Evolutionary conservation across 35 echinoderm and acorn worm genomes (phyloP).

Genomic region (Holothuria glaberrima): DNA sequence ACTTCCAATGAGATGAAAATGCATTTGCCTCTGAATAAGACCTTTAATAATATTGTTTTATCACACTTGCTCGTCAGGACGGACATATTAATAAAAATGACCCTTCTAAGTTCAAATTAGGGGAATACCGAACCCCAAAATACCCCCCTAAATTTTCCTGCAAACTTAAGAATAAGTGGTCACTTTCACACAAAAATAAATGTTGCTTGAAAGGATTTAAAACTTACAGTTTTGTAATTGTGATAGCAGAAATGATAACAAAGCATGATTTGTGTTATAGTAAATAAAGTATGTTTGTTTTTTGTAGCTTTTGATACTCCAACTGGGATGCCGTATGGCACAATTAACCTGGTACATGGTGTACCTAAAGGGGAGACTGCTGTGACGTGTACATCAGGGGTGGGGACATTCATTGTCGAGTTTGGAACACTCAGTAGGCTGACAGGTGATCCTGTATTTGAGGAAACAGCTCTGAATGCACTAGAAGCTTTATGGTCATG

Average conservation of each 20-base stretch:
- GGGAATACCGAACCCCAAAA: too few relatives aligned
- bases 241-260: background rate
- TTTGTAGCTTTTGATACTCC: constrained; percentile 84
- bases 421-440: constrained; percentile 93
- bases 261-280: background rate
- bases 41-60: too few relatives aligned
- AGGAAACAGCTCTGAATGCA: constrained; percentile 79
- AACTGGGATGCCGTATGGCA: constrained; percentile 94
- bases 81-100: too few relatives aligned
- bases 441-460: constrained; percentile 92
- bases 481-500: constrained; percentile 79
- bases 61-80: too few relatives aligned
- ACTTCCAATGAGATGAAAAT: too few relatives aligned
- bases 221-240: background rate
- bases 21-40: too few relatives aligned
- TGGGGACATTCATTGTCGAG: constrained; percentile 89
- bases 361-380: constrained; percentile 87
- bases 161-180: too few relatives aligned
- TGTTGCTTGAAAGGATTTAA: background rate
- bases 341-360: constrained; percentile 84
- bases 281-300: background rate
- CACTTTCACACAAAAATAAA: background rate
- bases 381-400: constrained; percentile 90
- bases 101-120: too few relatives aligned
- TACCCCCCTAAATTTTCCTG: too few relatives aligned